These are phyloP conservation scores for Ictalurus punctatus DNA, from an alignment of 2,113 vertebrate species.

Conservation along the genomic window DNA sequence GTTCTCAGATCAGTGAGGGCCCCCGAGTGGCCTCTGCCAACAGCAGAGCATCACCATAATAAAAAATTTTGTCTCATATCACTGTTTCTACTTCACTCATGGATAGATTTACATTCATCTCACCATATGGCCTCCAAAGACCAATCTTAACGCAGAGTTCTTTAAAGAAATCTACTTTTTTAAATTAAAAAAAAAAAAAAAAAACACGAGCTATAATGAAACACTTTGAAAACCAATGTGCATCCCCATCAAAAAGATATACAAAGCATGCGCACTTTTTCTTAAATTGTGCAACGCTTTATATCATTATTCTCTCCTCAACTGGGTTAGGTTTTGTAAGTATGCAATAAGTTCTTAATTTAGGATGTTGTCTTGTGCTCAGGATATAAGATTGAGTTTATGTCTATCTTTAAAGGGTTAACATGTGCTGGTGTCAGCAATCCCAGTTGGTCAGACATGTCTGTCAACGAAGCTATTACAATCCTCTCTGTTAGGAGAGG, in stretches of 20 bases:
- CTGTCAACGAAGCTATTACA: slow-evolving; percentile 96
- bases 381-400: slow-evolving; percentile 50
- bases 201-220: not conserved
- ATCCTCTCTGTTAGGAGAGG: slow-evolving; percentile 79
- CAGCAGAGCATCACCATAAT: slow-evolving; percentile 25
- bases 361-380: slow-evolving; percentile 54
- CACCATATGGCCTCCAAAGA: not conserved
- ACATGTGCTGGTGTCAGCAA: slow-evolving; percentile 54
- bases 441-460: slow-evolving; percentile 90
- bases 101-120: not conserved
- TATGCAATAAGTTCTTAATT: slow-evolving; percentile 11
- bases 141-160: not conserved
- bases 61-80: slow-evolving; percentile 36
- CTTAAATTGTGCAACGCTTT: not conserved
- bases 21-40: slow-evolving; percentile 34
- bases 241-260: not conserved
- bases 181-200: not conserved
- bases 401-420: slow-evolving; percentile 68
- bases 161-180: not conserved
- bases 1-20: slow-evolving; percentile 70
- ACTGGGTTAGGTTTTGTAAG: not conserved
- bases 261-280: not conserved
- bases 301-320: not conserved
- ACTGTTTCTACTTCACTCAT: not conserved
- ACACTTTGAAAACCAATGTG: not conserved